Evolutionary conservation across 2,797 vertebrate species (phyloP).

Genomic region (Clamator glandarius): DNA sequence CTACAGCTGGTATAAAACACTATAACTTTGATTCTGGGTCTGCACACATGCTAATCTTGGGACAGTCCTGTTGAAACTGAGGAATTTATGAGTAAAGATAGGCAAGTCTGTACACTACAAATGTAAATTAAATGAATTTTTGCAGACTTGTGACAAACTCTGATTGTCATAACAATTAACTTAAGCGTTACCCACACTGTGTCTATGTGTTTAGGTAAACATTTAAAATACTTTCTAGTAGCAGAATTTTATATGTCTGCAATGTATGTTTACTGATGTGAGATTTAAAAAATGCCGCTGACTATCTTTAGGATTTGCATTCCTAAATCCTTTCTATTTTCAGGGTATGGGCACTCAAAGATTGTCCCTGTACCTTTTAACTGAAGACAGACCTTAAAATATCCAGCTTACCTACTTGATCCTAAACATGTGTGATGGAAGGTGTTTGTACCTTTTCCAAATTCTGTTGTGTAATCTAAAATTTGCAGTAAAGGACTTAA

Average conservation of each 20-base stretch:
- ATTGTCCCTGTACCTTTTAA: neutral
- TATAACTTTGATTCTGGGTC: neutral
- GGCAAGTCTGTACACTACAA: neutral
- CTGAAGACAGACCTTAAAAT: neutral
- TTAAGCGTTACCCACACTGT: neutral
- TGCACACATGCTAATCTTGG: neutral
- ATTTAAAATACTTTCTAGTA: neutral
- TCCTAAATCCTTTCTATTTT: neutral
- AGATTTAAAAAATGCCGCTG: neutral
- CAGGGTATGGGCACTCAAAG: neutral
- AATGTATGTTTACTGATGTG: neutral
- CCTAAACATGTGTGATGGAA: neutral
- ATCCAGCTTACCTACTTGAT: neutral
- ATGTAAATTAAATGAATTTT: conserved; percentile 1
- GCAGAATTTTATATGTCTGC: neutral
- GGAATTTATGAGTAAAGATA: neutral
- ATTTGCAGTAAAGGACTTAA: neutral
- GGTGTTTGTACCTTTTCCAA: neutral
- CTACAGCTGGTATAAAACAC: neutral
- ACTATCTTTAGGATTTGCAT: neutral
- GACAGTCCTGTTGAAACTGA: neutral
- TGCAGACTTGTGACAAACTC: neutral
- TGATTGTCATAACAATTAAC: conserved; percentile 20
- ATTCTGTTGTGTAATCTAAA: neutral
- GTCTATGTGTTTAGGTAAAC: neutral